A percentile compares a stretch with the other conserved stretches of the same genome.
Evolutionary conservation across 2,113 vertebrate species (phyloP).

Genomic region (Meriones unguiculatus): DNA sequence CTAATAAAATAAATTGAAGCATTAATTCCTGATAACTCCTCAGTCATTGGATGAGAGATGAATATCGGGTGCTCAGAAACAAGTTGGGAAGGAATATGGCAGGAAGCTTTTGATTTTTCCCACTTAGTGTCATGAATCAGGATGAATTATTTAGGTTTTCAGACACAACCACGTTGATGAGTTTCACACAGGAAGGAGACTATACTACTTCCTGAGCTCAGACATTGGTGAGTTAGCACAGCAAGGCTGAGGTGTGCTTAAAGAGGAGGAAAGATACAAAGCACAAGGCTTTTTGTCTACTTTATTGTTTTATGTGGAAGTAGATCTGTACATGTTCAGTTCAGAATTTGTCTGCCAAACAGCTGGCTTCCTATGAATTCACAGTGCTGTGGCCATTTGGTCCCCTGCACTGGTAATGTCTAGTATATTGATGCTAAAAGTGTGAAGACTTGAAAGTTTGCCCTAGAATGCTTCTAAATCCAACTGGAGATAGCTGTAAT

Average conservation of each 20-base stretch:
- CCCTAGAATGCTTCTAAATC: background rate
- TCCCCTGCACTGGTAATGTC: conserved; percentile 22
- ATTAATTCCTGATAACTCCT: background rate
- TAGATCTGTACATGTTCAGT: background rate
- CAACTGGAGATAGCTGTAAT: background rate
- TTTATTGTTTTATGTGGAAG: conserved; percentile 22
- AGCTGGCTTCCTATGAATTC: conserved; percentile 32
- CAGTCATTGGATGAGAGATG: background rate
- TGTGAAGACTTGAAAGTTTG: background rate
- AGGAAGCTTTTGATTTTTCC: background rate
- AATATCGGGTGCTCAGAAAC: background rate
- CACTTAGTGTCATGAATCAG: background rate
- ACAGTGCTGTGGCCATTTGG: background rate
- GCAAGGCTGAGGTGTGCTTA: background rate
- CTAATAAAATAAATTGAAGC: background rate
- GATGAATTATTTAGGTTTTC: background rate
- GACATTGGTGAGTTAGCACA: background rate
- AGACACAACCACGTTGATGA: background rate
- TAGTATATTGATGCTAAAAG: conserved; percentile 2
- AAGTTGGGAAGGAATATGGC: background rate
- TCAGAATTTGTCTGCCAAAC: conserved; percentile 23
- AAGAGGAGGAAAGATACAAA: background rate
- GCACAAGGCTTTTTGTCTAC: background rate
- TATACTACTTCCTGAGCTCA: background rate
- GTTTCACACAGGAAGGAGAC: background rate